These are phyloP conservation scores for Paradoxurus hermaphroditus DNA, from an alignment of 2,113 vertebrate species.

Conservation along the genomic window DNA sequence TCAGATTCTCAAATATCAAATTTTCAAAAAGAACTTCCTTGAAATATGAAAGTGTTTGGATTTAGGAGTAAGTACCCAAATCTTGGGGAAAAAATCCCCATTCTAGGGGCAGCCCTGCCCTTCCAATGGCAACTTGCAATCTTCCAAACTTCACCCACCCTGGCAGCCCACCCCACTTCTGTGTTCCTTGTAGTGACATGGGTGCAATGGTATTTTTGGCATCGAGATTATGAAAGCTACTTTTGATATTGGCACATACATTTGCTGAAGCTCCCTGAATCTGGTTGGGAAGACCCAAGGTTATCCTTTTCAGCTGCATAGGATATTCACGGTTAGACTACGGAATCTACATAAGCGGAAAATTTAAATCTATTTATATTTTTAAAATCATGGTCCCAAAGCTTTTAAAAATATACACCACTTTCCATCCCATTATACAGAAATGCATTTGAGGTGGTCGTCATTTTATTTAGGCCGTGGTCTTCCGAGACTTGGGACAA, in stretches of 20 bases:
- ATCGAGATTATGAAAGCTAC: background rate
- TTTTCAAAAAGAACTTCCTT: background rate
- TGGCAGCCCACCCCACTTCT: background rate
- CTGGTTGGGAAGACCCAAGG: background rate
- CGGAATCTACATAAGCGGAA: slow-evolving; percentile 27
- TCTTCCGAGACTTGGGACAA: slow-evolving; percentile 70
- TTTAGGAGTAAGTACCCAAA: background rate
- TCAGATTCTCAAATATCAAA: background rate
- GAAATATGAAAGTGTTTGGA: background rate
- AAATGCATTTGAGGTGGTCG: slow-evolving; percentile 61
- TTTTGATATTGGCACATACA: background rate
- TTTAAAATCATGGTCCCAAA: background rate
- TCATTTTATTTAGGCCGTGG: slow-evolving; percentile 62
- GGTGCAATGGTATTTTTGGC: background rate
- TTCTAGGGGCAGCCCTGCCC: background rate
- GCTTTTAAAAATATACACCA: slow-evolving; percentile 73
- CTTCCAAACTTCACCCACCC: background rate
- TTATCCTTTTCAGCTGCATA: background rate
- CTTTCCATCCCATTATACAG: slow-evolving; percentile 58
- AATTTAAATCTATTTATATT: slow-evolving; percentile 42
- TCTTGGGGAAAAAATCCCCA: background rate
- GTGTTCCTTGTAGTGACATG: background rate
- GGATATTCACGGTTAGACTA: slow-evolving; percentile 31
- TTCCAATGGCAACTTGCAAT: background rate
- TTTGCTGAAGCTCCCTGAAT: background rate